A percentile compares a stretch with the other conserved stretches of the same genome.
phyloP scores from a whole-genome alignment of 2,797 vertebrate species.

The Macropus fuliginosus region DNA sequence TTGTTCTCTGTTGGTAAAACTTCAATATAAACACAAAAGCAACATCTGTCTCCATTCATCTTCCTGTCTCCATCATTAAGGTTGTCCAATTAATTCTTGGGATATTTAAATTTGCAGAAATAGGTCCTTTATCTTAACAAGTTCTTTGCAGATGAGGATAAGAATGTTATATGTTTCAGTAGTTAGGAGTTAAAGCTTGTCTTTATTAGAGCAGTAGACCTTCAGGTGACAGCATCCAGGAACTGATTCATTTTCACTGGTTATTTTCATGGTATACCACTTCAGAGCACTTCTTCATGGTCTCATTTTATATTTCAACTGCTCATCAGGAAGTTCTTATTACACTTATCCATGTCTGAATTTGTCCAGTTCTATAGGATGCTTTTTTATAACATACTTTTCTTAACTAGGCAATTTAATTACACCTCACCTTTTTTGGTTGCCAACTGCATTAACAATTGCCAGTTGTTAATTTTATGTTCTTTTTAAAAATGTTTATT shows the following conservation, averaged over 20 bases:
- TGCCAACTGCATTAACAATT: background rate
- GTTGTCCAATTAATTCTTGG: slow-evolving; percentile 14
- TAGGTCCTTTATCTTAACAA: background rate
- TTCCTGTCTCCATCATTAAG: slow-evolving; percentile 19
- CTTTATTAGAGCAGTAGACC: background rate
- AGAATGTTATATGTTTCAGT: background rate
- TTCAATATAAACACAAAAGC: slow-evolving; percentile 8
- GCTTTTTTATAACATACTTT: background rate
- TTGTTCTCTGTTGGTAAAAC: background rate
- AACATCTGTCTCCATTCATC: slow-evolving; percentile 52
- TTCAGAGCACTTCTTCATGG: background rate
- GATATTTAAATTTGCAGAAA: background rate
- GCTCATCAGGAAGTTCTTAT: background rate
- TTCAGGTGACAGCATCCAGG: background rate
- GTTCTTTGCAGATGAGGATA: background rate
- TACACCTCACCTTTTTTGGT: background rate
- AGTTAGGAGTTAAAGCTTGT: background rate
- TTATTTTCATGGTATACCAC: background rate
- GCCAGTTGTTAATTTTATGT: background rate
- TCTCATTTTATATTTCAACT: background rate
- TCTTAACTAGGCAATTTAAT: background rate
- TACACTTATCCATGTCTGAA: background rate
- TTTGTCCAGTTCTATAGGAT: background rate
- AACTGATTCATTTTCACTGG: background rate
- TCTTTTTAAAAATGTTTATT: background rate